Evolutionary conservation across 30 jellyfish, hydroid and myxozoan genomes (phyloP).

Genomic region (Rhopilema esculentum): DNA sequence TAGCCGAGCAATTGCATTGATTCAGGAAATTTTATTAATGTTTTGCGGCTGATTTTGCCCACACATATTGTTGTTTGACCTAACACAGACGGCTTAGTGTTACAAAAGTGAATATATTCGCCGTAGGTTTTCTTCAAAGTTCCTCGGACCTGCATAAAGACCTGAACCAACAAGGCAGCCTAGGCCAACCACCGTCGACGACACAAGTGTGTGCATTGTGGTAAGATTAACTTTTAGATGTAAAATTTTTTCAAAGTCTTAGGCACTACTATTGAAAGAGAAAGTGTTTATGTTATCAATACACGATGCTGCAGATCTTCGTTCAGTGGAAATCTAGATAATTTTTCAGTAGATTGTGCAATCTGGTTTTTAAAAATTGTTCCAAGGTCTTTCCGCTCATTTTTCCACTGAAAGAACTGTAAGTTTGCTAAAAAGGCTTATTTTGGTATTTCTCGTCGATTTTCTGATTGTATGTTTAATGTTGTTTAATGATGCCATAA

Average conservation of each 20-base stretch:
- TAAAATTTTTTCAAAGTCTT: neutral
- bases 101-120: neutral
- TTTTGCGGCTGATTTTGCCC: neutral
- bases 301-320: neutral
- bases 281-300: neutral
- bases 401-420: too few species aligned
- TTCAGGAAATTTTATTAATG: neutral
- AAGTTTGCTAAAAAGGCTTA: too few species aligned
- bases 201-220: conserved; percentile 13
- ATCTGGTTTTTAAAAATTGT: too few species aligned
- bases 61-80: neutral
- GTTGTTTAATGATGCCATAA: too few species aligned
- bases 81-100: neutral
- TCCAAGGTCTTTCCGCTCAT: too few species aligned
- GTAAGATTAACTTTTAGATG: conserved; percentile 14
- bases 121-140: neutral
- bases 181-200: conserved; percentile 21
- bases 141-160: neutral
- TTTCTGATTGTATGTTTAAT: too few species aligned
- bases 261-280: neutral
- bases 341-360: too few species aligned
- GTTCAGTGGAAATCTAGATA: too few species aligned
- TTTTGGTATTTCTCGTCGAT: too few species aligned
- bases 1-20: neutral
- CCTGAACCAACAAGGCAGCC: neutral